Base-by-base conservation (phyloP, 2,113 vertebrate species). In the Campylomormyrus tamandua region DNA sequence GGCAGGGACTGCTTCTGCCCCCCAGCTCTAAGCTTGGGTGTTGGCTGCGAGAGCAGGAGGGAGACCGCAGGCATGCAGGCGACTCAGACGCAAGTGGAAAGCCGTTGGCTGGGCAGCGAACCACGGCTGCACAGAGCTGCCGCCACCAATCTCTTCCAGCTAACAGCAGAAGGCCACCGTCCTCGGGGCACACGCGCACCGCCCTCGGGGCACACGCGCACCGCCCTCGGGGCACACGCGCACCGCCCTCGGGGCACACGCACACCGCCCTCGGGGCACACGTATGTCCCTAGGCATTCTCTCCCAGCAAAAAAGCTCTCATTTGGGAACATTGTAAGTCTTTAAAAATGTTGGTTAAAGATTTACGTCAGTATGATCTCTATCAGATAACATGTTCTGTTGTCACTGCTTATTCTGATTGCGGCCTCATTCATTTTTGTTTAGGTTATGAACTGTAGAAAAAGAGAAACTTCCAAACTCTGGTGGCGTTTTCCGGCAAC, bases 1-100 rank as follows among this genome's bases (percentile, higher is more conserved):
- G 89, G 92, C 92, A 90, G 56, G 89, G 88, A 58, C 90, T 88
- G 83, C 52, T 84, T 39, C n/a, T 83, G 45, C 27, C 74, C 70
- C n/a, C 10, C 77, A 52, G 89, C 90, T 88, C 90, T 58, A 52
- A 85, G 90, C 58, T 58, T 91, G 87, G 90, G 90, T 91, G 89
- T 91, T 89, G 91, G 91, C 89, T 88, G 80, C 42, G 66, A 83
- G 62, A 87, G 89, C 74, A 84, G 90, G 74, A 83, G 31, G 52
- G 85, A 87, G 84, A 90, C 91, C 89, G 48, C 91, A 90, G 91
- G 89, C 87, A 91, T 24, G 58, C 89, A 87, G 35, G 83, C 53
- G 39, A 31, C n/a, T 31, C 86, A 66, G 49, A 62, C 24, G 50
- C 80, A 3, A 84, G 77, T 46, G 52, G 77, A 89, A 46, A 56